Base-by-base conservation (phyloP, 2,888 invertebrate species). In the Nowickia ferox region DNA sequence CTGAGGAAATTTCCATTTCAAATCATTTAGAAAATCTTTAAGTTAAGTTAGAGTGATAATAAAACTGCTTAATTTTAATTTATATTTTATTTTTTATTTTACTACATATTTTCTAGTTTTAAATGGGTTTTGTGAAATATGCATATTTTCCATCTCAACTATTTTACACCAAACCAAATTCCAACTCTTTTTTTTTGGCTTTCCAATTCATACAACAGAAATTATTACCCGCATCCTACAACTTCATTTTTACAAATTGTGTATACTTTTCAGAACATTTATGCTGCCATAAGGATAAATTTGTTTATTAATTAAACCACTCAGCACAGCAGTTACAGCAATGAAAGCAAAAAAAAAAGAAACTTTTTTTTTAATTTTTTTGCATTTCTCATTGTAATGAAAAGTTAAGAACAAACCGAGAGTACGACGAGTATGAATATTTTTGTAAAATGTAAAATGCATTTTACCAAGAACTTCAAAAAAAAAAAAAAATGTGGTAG, bases 271-370 rank as follows among this genome's bases (percentile, higher is more conserved):
- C n/a, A 44, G 44, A 53, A 61, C 42, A 61, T 63, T 63, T 53
- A 53, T 53, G 53, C 30, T 61, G 38, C 69, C 30, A 40, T 69
- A 69, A 48, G n/a, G 46, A 75, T 55, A 72, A 59, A 66, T 72
- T 72, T 74, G 55, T 78, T 78, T 84, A 74, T 84, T 74, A 84
- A 84, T 78, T 78, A 84, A 72, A 74, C 66, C 66, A 74, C 42
- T 68, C 53, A 15, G 44, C 59, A 59, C 66, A 81, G 53, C 4
- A 74, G 65, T 57, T 57, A 15, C 40, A 81, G 53, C 46, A 71
- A 13, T n/a, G 15, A n/a, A 30, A 61, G 38, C 40, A 51, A 66
- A 68, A 15, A 51, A 8, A 13, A 19, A 55, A 40, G 6, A 17
- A 40, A 57, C 19, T 46, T 44, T 19, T 17, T 40, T 48, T 44